These are phyloP conservation scores for Threskiornis aethiopicus DNA, from an alignment of 2,797 vertebrate genomes.

Conservation along the genomic window DNA sequence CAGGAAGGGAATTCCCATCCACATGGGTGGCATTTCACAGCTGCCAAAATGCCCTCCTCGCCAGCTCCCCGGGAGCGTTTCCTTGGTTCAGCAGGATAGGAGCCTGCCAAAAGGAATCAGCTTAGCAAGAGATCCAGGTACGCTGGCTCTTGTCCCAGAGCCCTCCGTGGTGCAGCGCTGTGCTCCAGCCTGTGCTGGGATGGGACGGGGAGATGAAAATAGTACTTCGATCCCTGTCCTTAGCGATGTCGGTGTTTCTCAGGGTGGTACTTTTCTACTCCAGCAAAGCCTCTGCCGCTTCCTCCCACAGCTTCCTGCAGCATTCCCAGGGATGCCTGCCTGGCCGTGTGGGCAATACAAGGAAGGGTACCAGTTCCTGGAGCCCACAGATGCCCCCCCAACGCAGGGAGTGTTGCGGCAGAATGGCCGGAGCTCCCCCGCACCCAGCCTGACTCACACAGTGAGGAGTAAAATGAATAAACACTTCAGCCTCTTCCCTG, in stretches of 20 bases:
- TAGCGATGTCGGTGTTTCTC: not conserved
- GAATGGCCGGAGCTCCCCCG: not conserved
- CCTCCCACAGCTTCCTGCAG: not conserved
- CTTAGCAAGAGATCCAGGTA: constrained; percentile 46
- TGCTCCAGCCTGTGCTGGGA: not conserved
- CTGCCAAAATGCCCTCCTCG: constrained; percentile 21
- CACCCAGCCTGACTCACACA: not conserved
- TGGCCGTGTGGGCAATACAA: not conserved
- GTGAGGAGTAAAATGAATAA: not conserved
- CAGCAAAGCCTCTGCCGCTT: not conserved
- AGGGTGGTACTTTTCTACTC: not conserved
- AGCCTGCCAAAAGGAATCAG: constrained; percentile 42
- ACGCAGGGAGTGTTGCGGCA: not conserved
- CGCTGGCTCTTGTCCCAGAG: constrained; percentile 46
- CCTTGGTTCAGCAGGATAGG: constrained; percentile 39
- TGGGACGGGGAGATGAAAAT: not conserved
- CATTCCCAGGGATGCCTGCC: not conserved
- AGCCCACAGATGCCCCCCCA: not conserved
- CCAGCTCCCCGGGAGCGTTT: not conserved
- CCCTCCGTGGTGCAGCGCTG: not conserved
- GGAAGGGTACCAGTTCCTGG: not conserved
- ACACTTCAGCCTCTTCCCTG: not conserved
- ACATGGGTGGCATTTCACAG: constrained; percentile 46
- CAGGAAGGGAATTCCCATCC: constrained; percentile 40
- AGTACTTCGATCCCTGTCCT: not conserved